Conservation (phyloP, 2,113 vertebrate genomes). For the Myanophis thanlyinensis region DNA sequence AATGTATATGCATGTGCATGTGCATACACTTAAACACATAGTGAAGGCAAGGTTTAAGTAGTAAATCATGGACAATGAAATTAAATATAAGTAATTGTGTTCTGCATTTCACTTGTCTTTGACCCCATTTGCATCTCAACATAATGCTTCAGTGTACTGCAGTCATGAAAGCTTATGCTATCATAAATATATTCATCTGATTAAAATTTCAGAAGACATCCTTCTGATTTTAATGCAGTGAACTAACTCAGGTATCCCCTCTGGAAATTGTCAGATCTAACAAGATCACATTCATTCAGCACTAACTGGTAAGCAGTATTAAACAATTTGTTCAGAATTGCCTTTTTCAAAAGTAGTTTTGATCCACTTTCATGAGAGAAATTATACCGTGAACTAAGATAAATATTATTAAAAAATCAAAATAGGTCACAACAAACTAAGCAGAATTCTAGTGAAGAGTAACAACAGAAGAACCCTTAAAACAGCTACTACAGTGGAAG, state of each 20-base stretch:
- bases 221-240: neutral
- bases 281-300: neutral
- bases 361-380: neutral
- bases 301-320: neutral
- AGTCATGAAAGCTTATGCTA: neutral
- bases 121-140: neutral
- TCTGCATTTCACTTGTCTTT: neutral
- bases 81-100: neutral
- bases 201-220: neutral
- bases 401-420: neutral
- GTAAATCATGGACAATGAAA: neutral
- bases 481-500: neutral
- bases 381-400: neutral
- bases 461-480: neutral
- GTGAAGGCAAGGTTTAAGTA: neutral
- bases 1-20: neutral
- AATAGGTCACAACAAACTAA: neutral
- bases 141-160: neutral
- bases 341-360: neutral
- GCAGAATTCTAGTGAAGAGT: neutral
- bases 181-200: neutral
- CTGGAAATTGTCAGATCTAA: neutral
- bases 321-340: neutral
- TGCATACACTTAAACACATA: neutral
- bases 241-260: neutral